phyloP scores from a whole-genome alignment of 2,113 vertebrate species.

The Notiomystis cincta region DNA sequence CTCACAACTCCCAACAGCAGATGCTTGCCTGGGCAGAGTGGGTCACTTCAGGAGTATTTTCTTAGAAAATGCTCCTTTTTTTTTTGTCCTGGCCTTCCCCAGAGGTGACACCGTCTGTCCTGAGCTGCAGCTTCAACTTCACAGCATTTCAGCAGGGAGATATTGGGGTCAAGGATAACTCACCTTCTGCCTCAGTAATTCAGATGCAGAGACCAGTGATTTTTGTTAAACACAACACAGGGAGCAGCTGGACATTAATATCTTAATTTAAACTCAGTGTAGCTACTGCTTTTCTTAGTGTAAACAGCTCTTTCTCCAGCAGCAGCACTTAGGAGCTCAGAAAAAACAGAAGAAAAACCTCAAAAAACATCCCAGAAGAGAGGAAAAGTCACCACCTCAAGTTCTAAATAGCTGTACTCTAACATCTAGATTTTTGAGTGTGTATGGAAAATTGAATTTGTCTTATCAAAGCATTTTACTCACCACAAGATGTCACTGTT shows the following conservation, averaged over 20 bases:
- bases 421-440: neutral
- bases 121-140: neutral
- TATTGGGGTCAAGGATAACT: neutral
- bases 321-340: neutral
- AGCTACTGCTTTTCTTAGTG: neutral
- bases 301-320: neutral
- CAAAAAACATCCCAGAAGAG: neutral
- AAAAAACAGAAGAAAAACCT: neutral
- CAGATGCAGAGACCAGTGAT: neutral
- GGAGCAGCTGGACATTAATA: neutral
- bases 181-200: neutral
- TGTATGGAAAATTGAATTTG: fast-evolving
- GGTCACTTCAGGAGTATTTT: neutral
- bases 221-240: neutral
- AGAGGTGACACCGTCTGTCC: too few species aligned
- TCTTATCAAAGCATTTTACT: neutral
- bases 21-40: neutral
- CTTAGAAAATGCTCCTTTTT: neutral
- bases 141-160: neutral
- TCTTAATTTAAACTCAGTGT: neutral
- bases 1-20: neutral
- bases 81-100: neutral
- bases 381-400: neutral
- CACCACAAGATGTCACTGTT: conserved; percentile 63
- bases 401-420: neutral